Conservation (phyloP, 2,113 vertebrate species). For the Rhipidura dahli region DNA sequence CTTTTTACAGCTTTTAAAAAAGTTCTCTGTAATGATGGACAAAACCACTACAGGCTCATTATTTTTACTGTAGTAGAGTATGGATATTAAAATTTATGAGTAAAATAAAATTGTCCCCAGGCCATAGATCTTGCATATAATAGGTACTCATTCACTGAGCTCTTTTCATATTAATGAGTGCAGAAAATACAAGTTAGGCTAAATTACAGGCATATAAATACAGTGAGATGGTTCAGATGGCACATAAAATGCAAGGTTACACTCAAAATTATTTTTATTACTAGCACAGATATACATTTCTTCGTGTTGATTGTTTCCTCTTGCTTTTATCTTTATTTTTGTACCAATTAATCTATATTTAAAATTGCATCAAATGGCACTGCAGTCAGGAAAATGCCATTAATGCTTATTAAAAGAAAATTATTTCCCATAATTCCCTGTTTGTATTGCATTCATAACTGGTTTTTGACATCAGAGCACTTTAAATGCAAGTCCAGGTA, state of each 20-base stretch:
- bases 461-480: neutral
- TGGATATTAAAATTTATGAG: slow-evolving; percentile 43
- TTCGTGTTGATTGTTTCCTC: neutral
- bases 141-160: neutral
- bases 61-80: slow-evolving; percentile 7
- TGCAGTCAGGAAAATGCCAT: neutral
- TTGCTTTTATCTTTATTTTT: neutral
- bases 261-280: neutral
- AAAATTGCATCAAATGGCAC: neutral
- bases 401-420: neutral
- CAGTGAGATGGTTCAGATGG: neutral
- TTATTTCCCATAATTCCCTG: neutral
- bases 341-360: neutral
- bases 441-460: neutral
- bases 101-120: slow-evolving; percentile 50
- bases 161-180: slow-evolving; percentile 11
- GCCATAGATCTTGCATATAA: slow-evolving; percentile 3
- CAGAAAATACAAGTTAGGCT: slow-evolving; percentile 13
- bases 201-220: slow-evolving; percentile 35
- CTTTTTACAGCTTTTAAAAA: neutral
- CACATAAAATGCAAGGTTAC: neutral
- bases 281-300: neutral
- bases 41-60: slow-evolving; percentile 33
- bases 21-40: neutral
- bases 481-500: neutral